Conservation (phyloP, 1,140 invertebrate species). For the Drosophila saltans region DNA sequence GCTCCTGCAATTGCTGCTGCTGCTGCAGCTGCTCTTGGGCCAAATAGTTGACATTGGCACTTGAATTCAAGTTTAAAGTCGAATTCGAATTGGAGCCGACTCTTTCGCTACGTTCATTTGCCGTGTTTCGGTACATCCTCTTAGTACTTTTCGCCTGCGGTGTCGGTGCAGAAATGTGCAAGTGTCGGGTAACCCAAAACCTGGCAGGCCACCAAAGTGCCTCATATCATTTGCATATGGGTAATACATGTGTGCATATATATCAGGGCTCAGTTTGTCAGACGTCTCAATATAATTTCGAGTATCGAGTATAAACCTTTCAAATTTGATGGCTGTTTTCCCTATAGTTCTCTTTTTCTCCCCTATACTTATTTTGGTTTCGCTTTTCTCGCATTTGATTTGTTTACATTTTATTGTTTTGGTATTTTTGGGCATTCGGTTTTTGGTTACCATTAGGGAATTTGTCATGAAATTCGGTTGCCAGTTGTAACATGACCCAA, state of each 20-base stretch:
- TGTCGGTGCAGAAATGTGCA: slow-evolving; percentile 80
- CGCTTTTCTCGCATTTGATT: slow-evolving; percentile 34
- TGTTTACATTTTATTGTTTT: slow-evolving; percentile 82
- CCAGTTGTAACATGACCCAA: slow-evolving; percentile 79
- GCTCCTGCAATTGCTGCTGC: neutral
- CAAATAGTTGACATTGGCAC: neutral
- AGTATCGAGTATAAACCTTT: slow-evolving; percentile 60
- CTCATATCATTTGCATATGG: slow-evolving; percentile 76
- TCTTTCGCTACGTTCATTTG: slow-evolving; percentile 11
- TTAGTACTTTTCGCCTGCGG: slow-evolving; percentile 69
- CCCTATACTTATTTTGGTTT: neutral
- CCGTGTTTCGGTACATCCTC: slow-evolving; percentile 44
- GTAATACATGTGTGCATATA: slow-evolving; percentile 55
- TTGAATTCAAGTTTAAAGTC: slow-evolving; percentile 12
- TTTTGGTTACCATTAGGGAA: slow-evolving; percentile 73
- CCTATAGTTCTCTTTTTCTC: slow-evolving; percentile 22
- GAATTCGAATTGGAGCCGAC: neutral
- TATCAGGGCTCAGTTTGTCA: slow-evolving; percentile 23
- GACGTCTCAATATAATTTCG: slow-evolving; percentile 63
- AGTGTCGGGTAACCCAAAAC: slow-evolving; percentile 78
- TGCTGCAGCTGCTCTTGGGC: neutral
- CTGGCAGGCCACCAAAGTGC: slow-evolving; percentile 43
- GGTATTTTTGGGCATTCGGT: slow-evolving; percentile 30
- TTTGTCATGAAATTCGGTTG: slow-evolving; percentile 79
- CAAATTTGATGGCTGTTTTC: slow-evolving; percentile 73